Evolutionary conservation across 2,797 vertebrate genomes (phyloP), one percentile per base, ranked within the genome.

Genomic region (Xenops minutus): DNA sequence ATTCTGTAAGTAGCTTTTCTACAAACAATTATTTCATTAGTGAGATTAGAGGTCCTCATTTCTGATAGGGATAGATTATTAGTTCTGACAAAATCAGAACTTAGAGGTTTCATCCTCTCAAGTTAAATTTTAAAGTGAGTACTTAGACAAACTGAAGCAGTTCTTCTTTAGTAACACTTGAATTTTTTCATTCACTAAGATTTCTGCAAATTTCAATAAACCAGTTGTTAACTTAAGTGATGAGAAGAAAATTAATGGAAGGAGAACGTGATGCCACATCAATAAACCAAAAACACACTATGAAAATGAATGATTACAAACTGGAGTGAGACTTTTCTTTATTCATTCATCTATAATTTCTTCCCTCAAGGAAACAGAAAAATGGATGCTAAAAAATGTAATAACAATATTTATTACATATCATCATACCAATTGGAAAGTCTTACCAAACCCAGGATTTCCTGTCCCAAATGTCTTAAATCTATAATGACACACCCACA

Each of bases 1-100:
- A 96, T 91, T 76, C 91, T 93, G 89, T 92, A 97, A 97, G 97
- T 76, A 96, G 43, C 73, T 95, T 92, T 96, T 77, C 76, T 88
- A 93, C 92, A 97, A 97, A 89, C 30, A 94, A 95, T 85, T 67
- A 80, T 89, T 97, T 97, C 93, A 51, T 77, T 85, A 93, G 89
- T 22, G 4, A 89, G 64, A 83, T 85, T 93, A 96, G 89, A 93
- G 80, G 58, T 89, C 88, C 84, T 93, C 56, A 69, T 46, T 44
- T 69, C 58, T 91, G 82, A 94, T 91, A 91, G 44, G 80, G 55
- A 87, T 82, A 88, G 77, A 62, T 61, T 62, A 84, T 66, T 89
- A 92, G 41, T 79, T 92, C 43, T 69, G 69, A 90, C 89, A 92
- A 96, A 95, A 73, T 80, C 77, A 94, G 41, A 95, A 67, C 1